A percentile compares a stretch with the other conserved stretches of the same genome.
These are phyloP conservation scores for Ostrea edulis DNA, from an alignment of 1,140 invertebrate genomes.

Conservation along the genomic window DNA sequence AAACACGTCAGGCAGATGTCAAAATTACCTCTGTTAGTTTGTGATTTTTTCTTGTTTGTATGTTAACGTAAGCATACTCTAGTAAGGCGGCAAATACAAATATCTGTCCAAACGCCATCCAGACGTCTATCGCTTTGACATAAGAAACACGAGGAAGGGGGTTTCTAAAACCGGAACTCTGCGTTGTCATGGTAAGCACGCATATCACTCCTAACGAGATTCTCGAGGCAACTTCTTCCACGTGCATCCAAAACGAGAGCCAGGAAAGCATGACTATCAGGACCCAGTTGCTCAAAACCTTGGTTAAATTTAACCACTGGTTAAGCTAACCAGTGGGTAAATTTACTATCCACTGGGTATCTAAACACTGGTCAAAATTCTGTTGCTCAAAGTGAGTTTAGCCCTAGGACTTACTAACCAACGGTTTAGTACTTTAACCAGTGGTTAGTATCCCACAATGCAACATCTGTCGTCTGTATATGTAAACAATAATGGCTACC, in stretches of 20 bases:
- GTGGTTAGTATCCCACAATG: too few relatives aligned
- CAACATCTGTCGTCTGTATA: too few relatives aligned
- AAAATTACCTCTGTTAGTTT: background rate
- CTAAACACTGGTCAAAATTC: too few relatives aligned
- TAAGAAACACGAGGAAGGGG: slow-evolving; percentile 81
- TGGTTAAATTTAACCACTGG: too few relatives aligned
- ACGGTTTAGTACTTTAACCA: too few relatives aligned
- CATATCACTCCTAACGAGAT: slow-evolving; percentile 81
- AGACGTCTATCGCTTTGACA: slow-evolving; percentile 89
- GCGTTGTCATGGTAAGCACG: slow-evolving; percentile 72
- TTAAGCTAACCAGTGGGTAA: too few relatives aligned
- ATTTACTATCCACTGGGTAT: too few relatives aligned
- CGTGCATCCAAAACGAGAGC: slow-evolving; percentile 95
- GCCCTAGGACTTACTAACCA: too few relatives aligned
- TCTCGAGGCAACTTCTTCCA: slow-evolving; percentile 83
- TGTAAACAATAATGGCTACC: too few relatives aligned
- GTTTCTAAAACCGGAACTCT: slow-evolving; percentile 66
- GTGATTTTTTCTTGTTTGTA: slow-evolving; percentile 57
- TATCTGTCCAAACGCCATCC: slow-evolving; percentile 93
- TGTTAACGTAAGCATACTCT: slow-evolving; percentile 89
- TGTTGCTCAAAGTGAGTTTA: too few relatives aligned
- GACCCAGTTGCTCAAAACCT: too few relatives aligned
- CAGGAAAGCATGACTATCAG: slow-evolving; percentile 96
- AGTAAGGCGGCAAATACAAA: slow-evolving; percentile 91
- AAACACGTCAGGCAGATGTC: too few relatives aligned